A percentile compares a stretch with the other conserved stretches of the same genome.
Conservation (phyloP, 2,888 invertebrate species). For the Acholoe squamosa region DNA sequence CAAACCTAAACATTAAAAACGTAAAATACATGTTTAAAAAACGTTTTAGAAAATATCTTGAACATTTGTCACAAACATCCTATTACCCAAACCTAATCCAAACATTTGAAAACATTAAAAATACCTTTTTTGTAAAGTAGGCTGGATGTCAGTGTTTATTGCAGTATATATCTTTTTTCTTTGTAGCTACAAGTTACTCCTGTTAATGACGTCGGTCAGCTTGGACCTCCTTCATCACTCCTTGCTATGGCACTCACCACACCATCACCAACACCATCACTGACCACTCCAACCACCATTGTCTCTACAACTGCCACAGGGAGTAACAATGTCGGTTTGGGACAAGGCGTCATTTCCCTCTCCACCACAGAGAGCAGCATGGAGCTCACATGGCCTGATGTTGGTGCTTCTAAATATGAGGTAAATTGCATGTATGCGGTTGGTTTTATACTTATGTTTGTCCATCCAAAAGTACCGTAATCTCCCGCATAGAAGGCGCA, state of each 20-base stretch:
- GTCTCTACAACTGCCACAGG: background rate
- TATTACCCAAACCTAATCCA: too few relatives aligned
- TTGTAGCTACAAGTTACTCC: background rate
- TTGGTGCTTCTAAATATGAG: background rate
- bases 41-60: too few relatives aligned
- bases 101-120: too few relatives aligned
- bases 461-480: too few relatives aligned
- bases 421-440: background rate
- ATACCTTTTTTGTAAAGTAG: too few relatives aligned
- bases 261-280: background rate
- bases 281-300: background rate
- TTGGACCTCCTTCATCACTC: background rate
- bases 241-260: background rate
- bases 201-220: background rate
- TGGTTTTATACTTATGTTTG: too few relatives aligned
- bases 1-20: too few relatives aligned
- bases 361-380: background rate
- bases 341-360: background rate
- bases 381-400: constrained; percentile 20
- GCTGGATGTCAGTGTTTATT: too few relatives aligned
- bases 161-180: too few relatives aligned
- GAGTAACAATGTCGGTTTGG: background rate
- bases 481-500: too few relatives aligned
- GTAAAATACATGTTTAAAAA: too few relatives aligned
- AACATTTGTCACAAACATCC: too few relatives aligned